Evolutionary conservation across 1,140 invertebrate species (phyloP).

Genomic region (Macrotrachela quadricornifera): DNA sequence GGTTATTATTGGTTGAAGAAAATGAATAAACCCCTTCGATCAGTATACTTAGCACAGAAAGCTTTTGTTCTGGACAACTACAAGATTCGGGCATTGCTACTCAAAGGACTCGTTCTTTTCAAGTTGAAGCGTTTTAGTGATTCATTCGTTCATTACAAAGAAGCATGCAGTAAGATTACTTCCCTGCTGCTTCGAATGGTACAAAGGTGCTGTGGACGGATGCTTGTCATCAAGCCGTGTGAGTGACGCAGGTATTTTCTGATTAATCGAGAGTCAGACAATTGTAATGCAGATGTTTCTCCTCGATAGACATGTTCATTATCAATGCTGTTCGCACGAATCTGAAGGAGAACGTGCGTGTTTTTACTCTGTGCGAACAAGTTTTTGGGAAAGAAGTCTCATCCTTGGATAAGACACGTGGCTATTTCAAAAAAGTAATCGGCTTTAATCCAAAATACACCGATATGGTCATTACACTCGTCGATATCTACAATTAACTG

Average conservation of each 20-base stretch:
- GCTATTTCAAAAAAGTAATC: constrained; percentile 44
- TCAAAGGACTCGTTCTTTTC: constrained; percentile 45
- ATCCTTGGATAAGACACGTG: constrained; percentile 35
- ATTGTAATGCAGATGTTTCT: no score
- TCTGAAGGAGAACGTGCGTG: constrained; percentile 44
- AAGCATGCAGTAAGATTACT: constrained; percentile 44
- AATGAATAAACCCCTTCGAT: constrained; percentile 33
- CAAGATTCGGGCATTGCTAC: constrained; percentile 43
- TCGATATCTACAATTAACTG: constrained; percentile 34
- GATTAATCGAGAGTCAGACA: no score
- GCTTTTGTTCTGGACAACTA: constrained; percentile 29
- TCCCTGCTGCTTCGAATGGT: constrained; percentile 40
- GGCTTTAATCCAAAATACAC: constrained; percentile 41
- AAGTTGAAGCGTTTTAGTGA: constrained; percentile 49
- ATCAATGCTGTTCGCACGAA: constrained; percentile 46
- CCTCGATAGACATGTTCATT: constrained; percentile 25
- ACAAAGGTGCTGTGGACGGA: constrained; percentile 31
- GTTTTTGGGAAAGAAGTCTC: constrained; percentile 47
- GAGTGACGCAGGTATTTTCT: no score
- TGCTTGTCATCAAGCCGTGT: no score
- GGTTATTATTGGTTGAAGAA: constrained; percentile 38
- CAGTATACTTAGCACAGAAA: constrained; percentile 41
- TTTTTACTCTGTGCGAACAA: constrained; percentile 46
- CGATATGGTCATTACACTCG: constrained; percentile 46
- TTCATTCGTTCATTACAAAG: constrained; percentile 45